These are phyloP conservation scores for Ispidina picta DNA, from an alignment of 2,797 vertebrate species.

Conservation along the genomic window DNA sequence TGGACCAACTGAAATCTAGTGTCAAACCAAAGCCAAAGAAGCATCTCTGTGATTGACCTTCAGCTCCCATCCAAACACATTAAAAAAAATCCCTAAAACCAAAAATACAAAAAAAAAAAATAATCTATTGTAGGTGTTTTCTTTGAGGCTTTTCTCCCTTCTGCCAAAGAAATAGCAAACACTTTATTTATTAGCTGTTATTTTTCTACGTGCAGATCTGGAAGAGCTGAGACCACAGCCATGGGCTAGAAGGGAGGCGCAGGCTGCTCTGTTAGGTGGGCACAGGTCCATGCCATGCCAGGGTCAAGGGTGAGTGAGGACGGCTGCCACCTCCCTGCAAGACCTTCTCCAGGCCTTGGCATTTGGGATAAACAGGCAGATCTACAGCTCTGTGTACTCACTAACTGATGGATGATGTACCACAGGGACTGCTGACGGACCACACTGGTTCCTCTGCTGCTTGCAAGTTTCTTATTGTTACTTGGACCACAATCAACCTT, in stretches of 20 bases:
- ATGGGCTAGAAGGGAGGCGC: not conserved
- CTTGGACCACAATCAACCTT: not conserved
- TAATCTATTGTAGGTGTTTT: conserved; percentile 31
- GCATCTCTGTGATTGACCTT: conserved; percentile 63
- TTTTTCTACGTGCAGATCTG: not conserved
- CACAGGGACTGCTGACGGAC: not conserved
- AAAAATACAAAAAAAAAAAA: not conserved
- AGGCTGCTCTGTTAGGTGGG: not conserved
- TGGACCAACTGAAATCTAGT: conserved; percentile 55
- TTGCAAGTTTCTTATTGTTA: rapidly evolving
- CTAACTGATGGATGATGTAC: rapidly evolving
- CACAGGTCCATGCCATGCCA: not conserved
- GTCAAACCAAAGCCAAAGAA: conserved; percentile 70
- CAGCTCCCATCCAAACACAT: conserved; percentile 35
- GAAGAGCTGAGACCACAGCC: not conserved
- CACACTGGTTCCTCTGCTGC: not conserved
- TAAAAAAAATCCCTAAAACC: no score
- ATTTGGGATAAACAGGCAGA: not conserved
- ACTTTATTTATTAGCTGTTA: not conserved
- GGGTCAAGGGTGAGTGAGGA: not conserved
- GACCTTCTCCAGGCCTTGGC: not conserved
- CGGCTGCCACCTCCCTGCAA: not conserved
- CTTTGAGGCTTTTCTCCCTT: conserved; percentile 14
- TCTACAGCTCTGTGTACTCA: not conserved
- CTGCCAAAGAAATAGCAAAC: conserved; percentile 44